These are phyloP conservation scores for Nyctalus aviator DNA, from an alignment of 2,797 vertebrate species.

Conservation along the genomic window DNA sequence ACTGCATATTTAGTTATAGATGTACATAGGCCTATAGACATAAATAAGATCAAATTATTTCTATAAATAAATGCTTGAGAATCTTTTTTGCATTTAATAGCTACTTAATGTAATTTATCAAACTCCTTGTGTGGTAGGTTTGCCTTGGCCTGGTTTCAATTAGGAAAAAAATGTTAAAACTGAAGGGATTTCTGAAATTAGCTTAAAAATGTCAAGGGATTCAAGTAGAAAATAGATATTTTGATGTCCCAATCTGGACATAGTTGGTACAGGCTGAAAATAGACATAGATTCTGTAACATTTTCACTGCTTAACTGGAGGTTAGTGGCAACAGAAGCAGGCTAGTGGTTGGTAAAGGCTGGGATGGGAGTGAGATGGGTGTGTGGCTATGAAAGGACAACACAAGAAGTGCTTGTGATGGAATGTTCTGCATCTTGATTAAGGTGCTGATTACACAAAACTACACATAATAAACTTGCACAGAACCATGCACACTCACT, in stretches of 20 bases:
- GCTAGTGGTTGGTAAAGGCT: background rate
- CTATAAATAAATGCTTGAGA: conserved; percentile 65
- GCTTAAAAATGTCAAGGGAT: conserved; percentile 56
- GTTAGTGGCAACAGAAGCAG: background rate
- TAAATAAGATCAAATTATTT: conserved; percentile 66
- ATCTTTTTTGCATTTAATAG: conserved; percentile 56
- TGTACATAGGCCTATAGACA: conserved; percentile 33
- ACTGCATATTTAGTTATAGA: conserved; percentile 45
- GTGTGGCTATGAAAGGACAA: background rate
- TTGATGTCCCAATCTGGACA: background rate
- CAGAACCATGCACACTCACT: background rate
- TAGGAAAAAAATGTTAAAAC: conserved; percentile 43
- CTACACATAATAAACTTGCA: background rate
- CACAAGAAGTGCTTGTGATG: background rate
- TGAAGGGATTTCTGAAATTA: conserved; percentile 64
- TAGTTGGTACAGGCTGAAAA: conserved; percentile 46
- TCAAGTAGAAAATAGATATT: conserved; percentile 58
- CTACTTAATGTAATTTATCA: conserved; percentile 73
- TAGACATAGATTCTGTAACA: background rate
- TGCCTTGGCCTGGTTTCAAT: conserved; percentile 45
- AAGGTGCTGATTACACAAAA: background rate
- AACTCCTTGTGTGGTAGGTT: background rate
- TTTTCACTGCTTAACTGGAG: conserved; percentile 15
- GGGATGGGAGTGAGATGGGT: background rate
- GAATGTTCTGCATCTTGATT: background rate